phyloP scores from a whole-genome alignment of 2,113 vertebrate genomes.

The Scatophagus argus region DNA sequence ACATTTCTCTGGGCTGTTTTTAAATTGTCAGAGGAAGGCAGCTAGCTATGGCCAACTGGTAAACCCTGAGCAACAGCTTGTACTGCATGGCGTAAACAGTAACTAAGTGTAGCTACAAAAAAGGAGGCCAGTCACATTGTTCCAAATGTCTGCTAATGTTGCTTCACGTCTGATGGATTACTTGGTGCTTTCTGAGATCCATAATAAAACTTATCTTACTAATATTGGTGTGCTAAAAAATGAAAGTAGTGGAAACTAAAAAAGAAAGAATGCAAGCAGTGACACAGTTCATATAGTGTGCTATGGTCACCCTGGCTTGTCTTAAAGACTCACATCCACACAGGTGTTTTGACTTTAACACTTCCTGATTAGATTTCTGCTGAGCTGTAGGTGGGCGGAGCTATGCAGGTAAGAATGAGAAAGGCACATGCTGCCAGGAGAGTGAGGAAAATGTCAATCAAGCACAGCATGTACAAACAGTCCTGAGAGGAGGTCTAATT shows the following conservation, averaged over 20 bases:
- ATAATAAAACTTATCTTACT: too few relatives aligned
- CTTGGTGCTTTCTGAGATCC: too few relatives aligned
- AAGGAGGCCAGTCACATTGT: too few relatives aligned
- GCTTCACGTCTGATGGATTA: neutral
- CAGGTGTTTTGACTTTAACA: constrained; percentile 4
- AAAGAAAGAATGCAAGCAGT: too few relatives aligned
- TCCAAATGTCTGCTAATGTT: neutral
- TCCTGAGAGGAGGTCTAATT: neutral
- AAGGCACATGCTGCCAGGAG: neutral
- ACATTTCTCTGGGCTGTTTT: neutral
- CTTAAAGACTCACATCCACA: neutral
- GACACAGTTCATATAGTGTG: too few relatives aligned
- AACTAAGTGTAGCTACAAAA: neutral
- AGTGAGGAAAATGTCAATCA: neutral
- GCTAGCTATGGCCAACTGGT: too few relatives aligned
- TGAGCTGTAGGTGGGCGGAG: neutral
- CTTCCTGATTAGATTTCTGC: neutral
- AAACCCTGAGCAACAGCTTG: neutral
- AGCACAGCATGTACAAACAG: neutral
- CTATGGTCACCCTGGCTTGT: too few relatives aligned
- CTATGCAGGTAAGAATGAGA: neutral
- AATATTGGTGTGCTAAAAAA: too few relatives aligned
- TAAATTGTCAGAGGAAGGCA: neutral
- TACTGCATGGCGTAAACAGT: neutral
- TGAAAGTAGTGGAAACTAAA: too few relatives aligned